phyloP scores from a whole-genome alignment of 2,888 invertebrate genomes.

The Coremacera marginata region DNA sequence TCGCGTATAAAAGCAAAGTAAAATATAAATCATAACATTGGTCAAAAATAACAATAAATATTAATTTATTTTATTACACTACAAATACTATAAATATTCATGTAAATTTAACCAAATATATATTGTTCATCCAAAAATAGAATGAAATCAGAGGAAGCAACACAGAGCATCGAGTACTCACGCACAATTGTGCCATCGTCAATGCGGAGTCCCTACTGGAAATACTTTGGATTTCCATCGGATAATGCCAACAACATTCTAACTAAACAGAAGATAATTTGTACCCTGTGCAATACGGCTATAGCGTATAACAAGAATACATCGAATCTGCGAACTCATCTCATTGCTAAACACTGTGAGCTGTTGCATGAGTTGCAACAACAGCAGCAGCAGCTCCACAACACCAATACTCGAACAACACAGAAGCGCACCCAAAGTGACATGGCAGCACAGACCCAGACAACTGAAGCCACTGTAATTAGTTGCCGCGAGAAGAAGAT shows the following conservation, averaged over 20 bases:
- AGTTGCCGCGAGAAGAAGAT: not conserved
- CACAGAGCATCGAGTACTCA: constrained; percentile 52
- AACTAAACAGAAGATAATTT: constrained; percentile 58
- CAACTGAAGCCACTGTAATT: not conserved
- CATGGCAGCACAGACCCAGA: not conserved
- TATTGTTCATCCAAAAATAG: not conserved
- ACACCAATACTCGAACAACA: not conserved
- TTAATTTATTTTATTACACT: too few relatives aligned
- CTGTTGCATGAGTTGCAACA: constrained; percentile 49
- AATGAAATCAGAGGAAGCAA: constrained; percentile 27
- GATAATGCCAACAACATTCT: constrained; percentile 56
- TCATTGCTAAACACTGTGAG: constrained; percentile 57
- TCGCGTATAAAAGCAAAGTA: not conserved
- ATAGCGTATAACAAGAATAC: constrained; percentile 61
- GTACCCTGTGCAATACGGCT: constrained; percentile 55
- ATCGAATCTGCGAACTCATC: constrained; percentile 58
- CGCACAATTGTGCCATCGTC: constrained; percentile 55
- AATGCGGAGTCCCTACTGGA: constrained; percentile 61
- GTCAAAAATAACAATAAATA: not conserved
- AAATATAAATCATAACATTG: not conserved
- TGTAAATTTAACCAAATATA: not conserved
- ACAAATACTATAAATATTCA: too few relatives aligned
- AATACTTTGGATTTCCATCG: constrained; percentile 61
- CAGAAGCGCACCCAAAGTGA: constrained; percentile 16
- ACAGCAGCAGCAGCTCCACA: constrained; percentile 39